Conservation (phyloP, 2,888 invertebrate species). For the Macaria liturata region DNA sequence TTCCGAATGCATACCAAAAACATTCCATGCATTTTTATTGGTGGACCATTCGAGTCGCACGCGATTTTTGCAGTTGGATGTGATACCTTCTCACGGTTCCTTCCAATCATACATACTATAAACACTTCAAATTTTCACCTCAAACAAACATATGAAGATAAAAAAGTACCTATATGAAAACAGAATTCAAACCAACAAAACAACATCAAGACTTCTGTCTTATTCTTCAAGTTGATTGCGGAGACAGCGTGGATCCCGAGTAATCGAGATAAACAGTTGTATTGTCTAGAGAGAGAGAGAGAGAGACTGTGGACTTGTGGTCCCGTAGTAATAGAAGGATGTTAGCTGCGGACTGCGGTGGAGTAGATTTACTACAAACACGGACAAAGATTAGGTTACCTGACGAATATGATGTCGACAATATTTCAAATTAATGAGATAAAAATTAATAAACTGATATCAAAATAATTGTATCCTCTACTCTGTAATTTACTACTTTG, state of each 20-base stretch:
- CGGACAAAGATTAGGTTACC: conserved; percentile 1
- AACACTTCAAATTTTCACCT: too few relatives aligned
- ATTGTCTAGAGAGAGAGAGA: conserved; percentile 20
- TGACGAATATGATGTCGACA: neutral
- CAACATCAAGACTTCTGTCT: neutral
- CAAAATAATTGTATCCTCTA: too few relatives aligned
- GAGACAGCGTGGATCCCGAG: conserved; percentile 16
- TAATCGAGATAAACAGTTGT: conserved; percentile 21
- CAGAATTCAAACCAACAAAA: conserved; percentile 1
- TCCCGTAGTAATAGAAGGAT: conserved; percentile 58
- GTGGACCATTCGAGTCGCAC: neutral
- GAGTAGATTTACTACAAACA: conserved; percentile 49
- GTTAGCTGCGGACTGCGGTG: conserved; percentile 33
- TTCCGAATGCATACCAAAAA: conserved; percentile 7
- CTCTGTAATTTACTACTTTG: too few relatives aligned
- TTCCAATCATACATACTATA: too few relatives aligned
- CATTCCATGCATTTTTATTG: conserved; percentile 1
- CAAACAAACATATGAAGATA: too few relatives aligned
- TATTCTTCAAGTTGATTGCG: conserved; percentile 15
- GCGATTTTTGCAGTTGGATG: too few relatives aligned
- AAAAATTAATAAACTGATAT: too few relatives aligned
- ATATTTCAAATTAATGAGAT: too few relatives aligned
- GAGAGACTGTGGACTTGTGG: conserved; percentile 39
- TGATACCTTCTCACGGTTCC: too few relatives aligned
- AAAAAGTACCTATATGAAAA: neutral